Evolutionary conservation across 53 echinoderm and acorn worm genomes (phyloP).

Genomic region (Actinopyga echinites): DNA sequence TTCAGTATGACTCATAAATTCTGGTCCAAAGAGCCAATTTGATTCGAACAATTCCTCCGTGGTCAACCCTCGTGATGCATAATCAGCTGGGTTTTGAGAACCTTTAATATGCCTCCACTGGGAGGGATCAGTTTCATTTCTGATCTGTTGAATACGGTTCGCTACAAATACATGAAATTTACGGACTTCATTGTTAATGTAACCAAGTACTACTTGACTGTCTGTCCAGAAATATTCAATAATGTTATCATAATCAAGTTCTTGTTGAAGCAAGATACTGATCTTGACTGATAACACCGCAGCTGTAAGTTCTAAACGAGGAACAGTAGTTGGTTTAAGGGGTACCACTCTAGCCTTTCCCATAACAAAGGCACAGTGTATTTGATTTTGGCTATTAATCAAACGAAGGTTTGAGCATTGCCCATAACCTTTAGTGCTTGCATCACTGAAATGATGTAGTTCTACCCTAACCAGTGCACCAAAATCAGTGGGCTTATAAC

Average conservation of each 20-base stretch:
- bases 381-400: too few species aligned
- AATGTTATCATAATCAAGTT: neutral
- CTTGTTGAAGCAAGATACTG: neutral
- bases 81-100: constrained; percentile 32
- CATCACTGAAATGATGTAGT: constrained; percentile 38
- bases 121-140: too few species aligned
- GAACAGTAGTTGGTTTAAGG: neutral
- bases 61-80: neutral
- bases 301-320: neutral
- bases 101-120: too few species aligned
- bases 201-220: neutral
- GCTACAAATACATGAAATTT: too few species aligned
- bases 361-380: neutral
- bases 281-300: neutral
- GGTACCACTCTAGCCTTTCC: neutral
- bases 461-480: neutral
- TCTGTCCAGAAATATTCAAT: neutral
- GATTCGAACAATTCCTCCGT: neutral
- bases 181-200: too few species aligned
- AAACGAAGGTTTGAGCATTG: neutral
- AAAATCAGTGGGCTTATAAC: neutral
- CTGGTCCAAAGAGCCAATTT: neutral
- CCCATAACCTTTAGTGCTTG: neutral
- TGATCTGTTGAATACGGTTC: too few species aligned
- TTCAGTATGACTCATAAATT: neutral